Evolutionary conservation across 2,797 vertebrate genomes (phyloP), one percentile per base, ranked within the genome.

Genomic region (Ctenopoma kingsleyae): DNA sequence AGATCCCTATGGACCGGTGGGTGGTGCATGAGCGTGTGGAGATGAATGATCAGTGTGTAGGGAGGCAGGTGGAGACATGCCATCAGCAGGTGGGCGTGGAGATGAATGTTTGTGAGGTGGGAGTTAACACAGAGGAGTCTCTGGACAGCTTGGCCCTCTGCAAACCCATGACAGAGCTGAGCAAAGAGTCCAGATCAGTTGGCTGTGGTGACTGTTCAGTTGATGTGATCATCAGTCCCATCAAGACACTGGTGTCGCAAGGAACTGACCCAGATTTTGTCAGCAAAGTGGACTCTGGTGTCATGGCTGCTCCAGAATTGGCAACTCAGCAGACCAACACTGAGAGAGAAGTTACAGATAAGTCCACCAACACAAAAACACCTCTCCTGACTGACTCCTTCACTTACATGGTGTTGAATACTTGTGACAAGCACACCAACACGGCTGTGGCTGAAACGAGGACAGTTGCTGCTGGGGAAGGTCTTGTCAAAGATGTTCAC

Each of bases 131-230:
- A 0, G 95, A 96, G 66, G 93, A 95, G 48, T 86, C 43, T 0
- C 71, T 87, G 5, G 82, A 85, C 0, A 15, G 77, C 55, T 74
- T 72, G 2, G 82, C 70, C 0, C 84, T 93, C 47, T 40, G 69
- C 50, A 90, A 76, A 86, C 49, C 66, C 0, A 74, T 60, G 8
- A 25, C 49, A 4, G 76, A 82, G 10, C 44, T 56, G 55, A 74
- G 69, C 66, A 93, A 81, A 76, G 93, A 89, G 5, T 90, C 91
- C 5, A 87, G 94, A 36, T 96, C 97, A 0, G 80, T 97, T 0
- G 98, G 96, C 67, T 97, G 96, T 0, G 97, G 97, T n/a, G 97
- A 98, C 12, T 96, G 95, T 78, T 95, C 92, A 0, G 91, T 97
- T 48, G 82, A 98, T 0, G 96, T 97, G 69, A 57, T 71, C 0